These are phyloP conservation scores for Stegodyphus mimosarum DNA, from an alignment of 1,140 invertebrate genomes.

Conservation along the genomic window DNA sequence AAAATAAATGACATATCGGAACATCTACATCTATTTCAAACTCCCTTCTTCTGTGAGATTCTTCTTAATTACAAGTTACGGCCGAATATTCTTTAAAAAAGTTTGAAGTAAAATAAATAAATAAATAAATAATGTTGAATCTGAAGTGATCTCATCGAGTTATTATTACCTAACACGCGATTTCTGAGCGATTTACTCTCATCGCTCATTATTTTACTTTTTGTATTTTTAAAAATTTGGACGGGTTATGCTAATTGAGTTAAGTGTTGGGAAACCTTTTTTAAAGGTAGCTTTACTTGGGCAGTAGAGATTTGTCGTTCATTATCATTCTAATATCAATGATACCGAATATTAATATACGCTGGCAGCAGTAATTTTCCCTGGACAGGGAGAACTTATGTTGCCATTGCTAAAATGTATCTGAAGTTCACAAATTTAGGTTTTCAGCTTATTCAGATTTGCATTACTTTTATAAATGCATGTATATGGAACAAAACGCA, in stretches of 20 bases:
- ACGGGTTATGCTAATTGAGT: slow-evolving; percentile 49
- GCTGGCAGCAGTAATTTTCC: background rate
- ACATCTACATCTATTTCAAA: slow-evolving; percentile 14
- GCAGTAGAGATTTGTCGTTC: background rate
- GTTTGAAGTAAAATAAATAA: slow-evolving; percentile 14
- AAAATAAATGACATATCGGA: slow-evolving; percentile 11
- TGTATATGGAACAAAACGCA: too few relatives aligned
- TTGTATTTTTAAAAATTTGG: background rate
- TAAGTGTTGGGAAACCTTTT: background rate
- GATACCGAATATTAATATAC: background rate
- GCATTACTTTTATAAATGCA: too few relatives aligned
- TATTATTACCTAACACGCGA: slow-evolving; percentile 38
- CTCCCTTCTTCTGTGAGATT: background rate
- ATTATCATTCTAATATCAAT: background rate
- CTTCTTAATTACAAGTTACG: slow-evolving; percentile 45
- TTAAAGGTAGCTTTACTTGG: background rate
- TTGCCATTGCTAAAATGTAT: too few relatives aligned
- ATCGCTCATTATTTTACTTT: slow-evolving; percentile 38
- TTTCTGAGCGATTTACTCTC: slow-evolving; percentile 39
- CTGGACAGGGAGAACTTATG: too few relatives aligned
- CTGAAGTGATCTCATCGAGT: slow-evolving; percentile 28
- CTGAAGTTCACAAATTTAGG: too few relatives aligned
- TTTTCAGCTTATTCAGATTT: too few relatives aligned
- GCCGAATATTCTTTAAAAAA: slow-evolving; percentile 2
- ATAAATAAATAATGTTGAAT: slow-evolving; percentile 20